phyloP scores from a whole-genome alignment of 2,113 vertebrate genomes.

The Ivindomyrus marchei region DNA sequence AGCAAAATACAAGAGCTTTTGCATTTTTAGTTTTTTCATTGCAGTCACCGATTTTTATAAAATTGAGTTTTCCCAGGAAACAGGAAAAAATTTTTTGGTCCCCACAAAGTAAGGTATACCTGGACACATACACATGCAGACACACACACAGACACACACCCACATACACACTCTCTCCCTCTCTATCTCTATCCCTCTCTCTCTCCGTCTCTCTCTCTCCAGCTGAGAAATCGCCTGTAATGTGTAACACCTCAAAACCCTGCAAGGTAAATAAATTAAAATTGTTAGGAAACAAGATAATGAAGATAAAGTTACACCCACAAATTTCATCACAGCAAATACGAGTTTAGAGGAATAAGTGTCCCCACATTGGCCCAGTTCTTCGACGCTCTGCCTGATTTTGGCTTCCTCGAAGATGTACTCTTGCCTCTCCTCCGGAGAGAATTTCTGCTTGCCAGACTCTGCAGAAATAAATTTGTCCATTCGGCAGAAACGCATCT shows the following conservation, averaged over 20 bases:
- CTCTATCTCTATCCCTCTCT: not conserved
- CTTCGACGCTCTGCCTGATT: not conserved
- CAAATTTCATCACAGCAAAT: not conserved
- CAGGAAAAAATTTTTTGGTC: too few species aligned
- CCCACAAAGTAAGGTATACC: too few species aligned
- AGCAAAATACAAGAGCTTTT: too few species aligned
- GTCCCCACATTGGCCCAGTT: not conserved
- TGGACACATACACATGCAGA: too few species aligned
- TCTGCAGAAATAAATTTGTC: slow-evolving; percentile 11
- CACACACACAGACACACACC: too few species aligned
- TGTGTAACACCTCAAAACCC: not conserved
- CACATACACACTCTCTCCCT: too few species aligned
- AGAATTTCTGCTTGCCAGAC: not conserved
- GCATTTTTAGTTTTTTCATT: too few species aligned
- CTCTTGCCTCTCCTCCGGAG: not conserved
- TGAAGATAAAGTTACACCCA: not conserved
- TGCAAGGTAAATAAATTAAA: not conserved
- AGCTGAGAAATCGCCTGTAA: not conserved
- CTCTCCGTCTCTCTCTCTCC: not conserved
- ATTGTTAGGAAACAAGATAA: not conserved
- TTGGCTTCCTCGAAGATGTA: not conserved
- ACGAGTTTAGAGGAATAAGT: not conserved
- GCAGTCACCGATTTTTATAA: too few species aligned
- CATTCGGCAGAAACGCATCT: not conserved
- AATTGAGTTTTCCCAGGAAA: too few species aligned